Percentiles rank a stretch among this genome's conserved stretches.
Evolutionary conservation across 2,797 vertebrate genomes (phyloP).

Genomic region (Pangasius macronema): DNA sequence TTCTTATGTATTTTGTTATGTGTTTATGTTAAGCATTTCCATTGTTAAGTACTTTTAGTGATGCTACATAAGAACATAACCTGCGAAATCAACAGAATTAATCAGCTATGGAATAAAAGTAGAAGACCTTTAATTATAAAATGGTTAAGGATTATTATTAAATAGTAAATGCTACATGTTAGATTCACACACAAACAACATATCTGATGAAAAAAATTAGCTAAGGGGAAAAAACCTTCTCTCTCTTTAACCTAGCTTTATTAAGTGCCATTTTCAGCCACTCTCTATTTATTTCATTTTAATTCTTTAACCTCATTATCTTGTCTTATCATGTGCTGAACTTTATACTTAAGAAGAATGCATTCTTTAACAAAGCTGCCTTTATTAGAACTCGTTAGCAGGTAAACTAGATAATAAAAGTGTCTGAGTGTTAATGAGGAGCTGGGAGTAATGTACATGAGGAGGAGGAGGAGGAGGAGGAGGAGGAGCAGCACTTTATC

Average conservation of each 20-base stretch:
- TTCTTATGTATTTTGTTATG: not conserved
- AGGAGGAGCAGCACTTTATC: not conserved
- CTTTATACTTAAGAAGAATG: not conserved
- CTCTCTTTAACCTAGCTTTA: not conserved
- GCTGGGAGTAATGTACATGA: conserved; percentile 1
- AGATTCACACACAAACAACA: not conserved
- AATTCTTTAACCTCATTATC: not conserved
- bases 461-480: not conserved
- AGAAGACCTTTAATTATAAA: not conserved
- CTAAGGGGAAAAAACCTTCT: not conserved
- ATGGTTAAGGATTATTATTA: not conserved
- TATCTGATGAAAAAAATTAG: not conserved
- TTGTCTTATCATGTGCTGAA: not conserved
- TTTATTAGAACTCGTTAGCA: not conserved
- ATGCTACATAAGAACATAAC: not conserved
- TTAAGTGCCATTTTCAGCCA: not conserved
- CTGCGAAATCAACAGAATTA: not conserved
- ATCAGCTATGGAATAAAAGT: not conserved
- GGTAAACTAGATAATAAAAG: conserved; percentile 3
- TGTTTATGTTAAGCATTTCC: not conserved
- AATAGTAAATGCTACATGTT: not conserved
- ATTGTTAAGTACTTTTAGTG: not conserved
- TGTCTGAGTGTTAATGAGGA: conserved; percentile 19
- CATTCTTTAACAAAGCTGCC: not conserved
- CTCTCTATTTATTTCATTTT: not conserved